These are phyloP conservation scores for Danaus melanippus DNA, from an alignment of 1,140 invertebrate species.

Conservation along the genomic window DNA sequence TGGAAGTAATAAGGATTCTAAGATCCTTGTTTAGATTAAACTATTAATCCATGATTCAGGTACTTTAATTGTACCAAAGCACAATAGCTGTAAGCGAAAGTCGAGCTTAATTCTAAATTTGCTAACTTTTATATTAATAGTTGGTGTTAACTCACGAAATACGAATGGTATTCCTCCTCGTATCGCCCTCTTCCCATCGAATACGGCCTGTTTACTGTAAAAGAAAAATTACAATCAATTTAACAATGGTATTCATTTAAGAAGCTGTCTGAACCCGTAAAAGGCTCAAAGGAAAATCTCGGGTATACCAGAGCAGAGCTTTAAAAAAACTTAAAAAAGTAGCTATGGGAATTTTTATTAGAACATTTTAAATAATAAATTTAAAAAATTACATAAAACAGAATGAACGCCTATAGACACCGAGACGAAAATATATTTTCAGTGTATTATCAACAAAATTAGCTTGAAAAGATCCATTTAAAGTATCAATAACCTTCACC, in stretches of 20 bases:
- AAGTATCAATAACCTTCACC: too few species aligned
- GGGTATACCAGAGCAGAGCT: conserved; percentile 18
- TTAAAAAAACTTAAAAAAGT: conserved; percentile 5
- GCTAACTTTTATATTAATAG: too few species aligned
- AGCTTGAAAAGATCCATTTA: too few species aligned
- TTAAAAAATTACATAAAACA: too few species aligned
- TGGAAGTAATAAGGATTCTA: too few species aligned
- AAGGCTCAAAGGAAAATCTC: conserved; percentile 23
- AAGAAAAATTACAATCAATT: conserved; percentile 48
- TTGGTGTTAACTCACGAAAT: conserved; percentile 86
- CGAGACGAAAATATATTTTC: conserved; percentile 2
- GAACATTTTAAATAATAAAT: too few species aligned
- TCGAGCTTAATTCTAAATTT: too few species aligned
- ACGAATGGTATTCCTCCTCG: conserved; percentile 96
- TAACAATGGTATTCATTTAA: conserved; percentile 15
- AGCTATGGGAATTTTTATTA: not conserved
- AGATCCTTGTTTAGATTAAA: too few species aligned
- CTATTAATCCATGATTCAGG: too few species aligned
- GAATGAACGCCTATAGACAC: too few species aligned
- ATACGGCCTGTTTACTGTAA: conserved; percentile 92
- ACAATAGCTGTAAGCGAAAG: too few species aligned
- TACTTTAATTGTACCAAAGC: too few species aligned
- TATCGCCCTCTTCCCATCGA: conserved; percentile 96
- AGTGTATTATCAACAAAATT: not conserved
- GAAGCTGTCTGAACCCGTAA: conserved; percentile 11